Percentiles rank a stretch among this genome's conserved stretches.
phyloP scores from a whole-genome alignment of 2,888 invertebrate species.

The Meandrusa payeni region DNA sequence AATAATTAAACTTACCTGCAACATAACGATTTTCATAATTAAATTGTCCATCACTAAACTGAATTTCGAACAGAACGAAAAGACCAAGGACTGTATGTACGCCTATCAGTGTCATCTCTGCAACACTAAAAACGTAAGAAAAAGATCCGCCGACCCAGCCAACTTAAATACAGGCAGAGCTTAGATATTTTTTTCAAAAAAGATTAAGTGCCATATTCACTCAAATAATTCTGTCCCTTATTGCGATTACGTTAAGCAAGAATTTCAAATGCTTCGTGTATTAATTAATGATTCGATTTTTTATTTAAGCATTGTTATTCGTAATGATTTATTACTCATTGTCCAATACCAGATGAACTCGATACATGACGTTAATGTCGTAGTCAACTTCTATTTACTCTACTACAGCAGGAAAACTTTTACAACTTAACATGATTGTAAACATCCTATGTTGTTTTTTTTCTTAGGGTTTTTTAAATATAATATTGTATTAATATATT shows the following conservation, averaged over 20 bases:
- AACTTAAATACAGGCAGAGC: slow-evolving; percentile 8
- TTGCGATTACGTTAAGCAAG: background rate
- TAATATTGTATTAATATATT: too few species aligned
- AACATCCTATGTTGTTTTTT: too few species aligned
- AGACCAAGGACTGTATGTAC: background rate
- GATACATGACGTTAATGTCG: too few species aligned
- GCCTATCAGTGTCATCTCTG: slow-evolving; percentile 12
- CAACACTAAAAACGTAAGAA: slow-evolving; percentile 8
- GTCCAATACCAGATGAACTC: too few species aligned
- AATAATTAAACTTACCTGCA: slow-evolving; percentile 4
- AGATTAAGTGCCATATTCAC: too few species aligned
- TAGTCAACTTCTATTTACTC: too few species aligned
- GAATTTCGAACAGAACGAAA: slow-evolving; percentile 7
- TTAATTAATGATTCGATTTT: too few species aligned
- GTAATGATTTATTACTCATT: too few species aligned
- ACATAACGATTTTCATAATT: background rate
- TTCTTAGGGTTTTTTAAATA: too few species aligned
- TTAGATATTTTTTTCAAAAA: slow-evolving; percentile 4
- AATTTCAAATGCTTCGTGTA: background rate
- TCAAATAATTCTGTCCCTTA: slow-evolving; percentile 6
- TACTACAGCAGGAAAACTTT: too few species aligned
- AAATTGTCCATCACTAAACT: slow-evolving; percentile 1
- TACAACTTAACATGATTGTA: too few species aligned
- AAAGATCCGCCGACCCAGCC: background rate
- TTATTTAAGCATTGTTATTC: too few species aligned